Evolutionary conservation across 2,888 invertebrate genomes (phyloP), one percentile per base, ranked within the genome.

Genomic region (Plagiodera versicolora): DNA sequence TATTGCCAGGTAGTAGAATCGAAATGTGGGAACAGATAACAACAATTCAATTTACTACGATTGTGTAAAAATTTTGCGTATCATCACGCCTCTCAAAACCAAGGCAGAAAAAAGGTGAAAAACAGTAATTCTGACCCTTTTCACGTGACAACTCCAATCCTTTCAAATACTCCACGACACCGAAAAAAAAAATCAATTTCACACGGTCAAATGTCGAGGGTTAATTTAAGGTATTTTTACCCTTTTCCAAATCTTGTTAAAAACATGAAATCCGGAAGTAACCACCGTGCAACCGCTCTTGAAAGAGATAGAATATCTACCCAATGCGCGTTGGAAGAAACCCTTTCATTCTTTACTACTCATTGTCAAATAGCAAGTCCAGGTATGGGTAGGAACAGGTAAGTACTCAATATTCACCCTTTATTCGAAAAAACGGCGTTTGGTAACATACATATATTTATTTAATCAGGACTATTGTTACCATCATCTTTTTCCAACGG

Each of bases 241-340:
- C 74, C 69, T 73, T 75, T 74, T 70, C 49, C 55, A 51, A 74
- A 75, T 76, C 74, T 73, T 69, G 75, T 75, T 77, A 76, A 75
- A 77, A 74, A 64, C 63, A 75, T 72, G 70, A 74, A 71, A 74
- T 72, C 61, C 70, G 70, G 72, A 74, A 72, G 72, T 70, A 73
- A 76, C 77, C 76, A 69, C 75, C 67, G 71, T 74, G 73, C 65
- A 75, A 77, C 76, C 75, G 70, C 72, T 69, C 71, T 74, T 75
- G 72, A 72, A 72, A 70, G 68, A 70, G 65, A 67, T 39, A 14
- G 39, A 70, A 58, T 49, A 65, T 54, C 56, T 30, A 58, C 60
- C 24, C 6, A 24, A 6, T 69, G 69, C 44, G 39, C 14, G 39
- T 16, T 16, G 1, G 20, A 28, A 44, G 19, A 17, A 53, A 24